A percentile compares a stretch with the other conserved stretches of the same genome.
phyloP scores from a whole-genome alignment of 2,113 vertebrate genomes.

The Rhinogobius similis region DNA sequence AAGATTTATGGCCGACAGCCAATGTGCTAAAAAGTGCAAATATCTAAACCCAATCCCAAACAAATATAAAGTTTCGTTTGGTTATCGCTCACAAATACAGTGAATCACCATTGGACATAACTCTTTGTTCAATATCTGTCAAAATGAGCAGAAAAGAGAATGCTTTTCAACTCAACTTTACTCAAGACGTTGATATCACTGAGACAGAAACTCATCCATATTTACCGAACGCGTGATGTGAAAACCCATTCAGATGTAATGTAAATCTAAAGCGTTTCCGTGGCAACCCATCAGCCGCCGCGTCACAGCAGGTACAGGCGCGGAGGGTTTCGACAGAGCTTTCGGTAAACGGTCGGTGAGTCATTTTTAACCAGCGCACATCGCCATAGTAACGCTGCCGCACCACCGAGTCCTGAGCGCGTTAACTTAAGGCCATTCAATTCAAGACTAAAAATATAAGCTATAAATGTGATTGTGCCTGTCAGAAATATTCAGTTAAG shows the following conservation, averaged over 20 bases:
- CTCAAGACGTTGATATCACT: not conserved
- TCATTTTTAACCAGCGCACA: conserved; percentile 37
- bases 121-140: no score
- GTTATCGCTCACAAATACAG: no score
- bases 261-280: not conserved
- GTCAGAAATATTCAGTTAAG: no score
- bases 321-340: conserved; percentile 14
- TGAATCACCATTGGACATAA: no score
- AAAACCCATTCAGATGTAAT: not conserved
- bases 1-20: no score
- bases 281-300: not conserved
- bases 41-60: no score
- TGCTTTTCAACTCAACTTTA: no score
- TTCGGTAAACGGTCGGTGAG: conserved; percentile 25
- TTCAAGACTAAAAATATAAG: not conserved
- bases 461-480: not conserved
- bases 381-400: conserved; percentile 48
- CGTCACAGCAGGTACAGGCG: not conserved
- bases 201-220: not conserved
- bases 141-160: no score
- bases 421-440: conserved; percentile 30
- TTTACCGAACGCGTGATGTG: not conserved
- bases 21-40: no score
- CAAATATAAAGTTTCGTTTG: no score
- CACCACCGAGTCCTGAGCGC: conserved; percentile 24